Evolutionary conservation across 2,797 vertebrate species (phyloP), one percentile per base, ranked within the genome.

Genomic region (Halcyon badia): DNA sequence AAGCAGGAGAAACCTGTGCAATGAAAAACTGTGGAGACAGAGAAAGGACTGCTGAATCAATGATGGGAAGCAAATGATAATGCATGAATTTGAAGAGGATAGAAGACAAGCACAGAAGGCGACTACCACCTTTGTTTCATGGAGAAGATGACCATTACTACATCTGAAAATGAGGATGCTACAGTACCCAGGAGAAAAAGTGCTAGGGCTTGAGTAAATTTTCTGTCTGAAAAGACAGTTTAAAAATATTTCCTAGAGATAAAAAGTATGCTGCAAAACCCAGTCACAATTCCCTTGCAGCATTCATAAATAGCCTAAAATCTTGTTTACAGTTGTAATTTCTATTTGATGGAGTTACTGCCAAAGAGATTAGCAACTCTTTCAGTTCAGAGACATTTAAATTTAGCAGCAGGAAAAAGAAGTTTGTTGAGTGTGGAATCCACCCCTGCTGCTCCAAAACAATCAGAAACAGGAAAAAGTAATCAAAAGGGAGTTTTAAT

Each of bases 381-480:
- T 97, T 97, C 96, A 90, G 81, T 96, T 97, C 91, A 88, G 96
- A 96, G 88, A 91, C 97, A 97, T 98, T 97, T 98, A 98, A 98
- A 98, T 98, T 98, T 98, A 98, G 98, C 96, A 95, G 91, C 97
- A 97, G 98, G 97, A 98, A 97, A 96, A 98, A 98, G 97, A 98
- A 96, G 97, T 98, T 98, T 98, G 98, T 98, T 98, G 98, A 98
- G 97, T 80, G 77, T 94, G 97, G 97, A 94, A 98, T 98, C 94
- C 77, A 98, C 96, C 96, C 97, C 98, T 98, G 96, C 94, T 97
- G 96, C 97, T 98, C 97, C 87, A 97, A 98, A 98, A 98, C 98
- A 98, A 99, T 99, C 98, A 98, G 98, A 98, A 97, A 98, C 99
- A 99, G 99, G 99, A 99, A 99, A 98, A 98, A 97, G 98, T 98